Base-by-base conservation (phyloP, 2,888 invertebrate genomes). In the Latheticus oryzae region DNA sequence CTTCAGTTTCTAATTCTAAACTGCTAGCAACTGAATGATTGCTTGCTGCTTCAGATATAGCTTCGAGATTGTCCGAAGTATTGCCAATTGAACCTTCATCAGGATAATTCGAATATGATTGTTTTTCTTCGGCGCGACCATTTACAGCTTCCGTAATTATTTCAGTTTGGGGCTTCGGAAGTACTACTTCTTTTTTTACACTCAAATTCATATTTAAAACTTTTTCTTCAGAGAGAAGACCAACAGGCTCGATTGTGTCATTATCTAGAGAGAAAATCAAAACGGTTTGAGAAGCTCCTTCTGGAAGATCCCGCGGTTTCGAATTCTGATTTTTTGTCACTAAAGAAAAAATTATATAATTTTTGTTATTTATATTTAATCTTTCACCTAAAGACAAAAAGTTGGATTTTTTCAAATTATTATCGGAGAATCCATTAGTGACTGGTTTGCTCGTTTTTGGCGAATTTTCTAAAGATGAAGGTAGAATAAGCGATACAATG, bases 11-110 rank as follows among this genome's bases (percentile, higher is more conserved):
- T 52, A 95, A 80, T 73, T 95, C 95, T 30, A 95, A 81, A 30
- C 92, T 92, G 53, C 95, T 95, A 2, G 93, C 93, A 45, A 95
- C 95, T 65, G 95, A 95, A 79, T 95, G 95, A 79, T 95, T 95
- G 50, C 95, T 95, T 0, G 96, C 95, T 0, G 95, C 96, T 78
- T 97, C 97, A 1, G 95, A 96, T 15, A 96, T 93, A 0, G 93
- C 96, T 78, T 97, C 97, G 65, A 95, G 80, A 79, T 95, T 95
- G 76, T 97, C 96, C 2, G 95, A 95, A 0, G 93, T 90, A 73
- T 94, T 95, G 7, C 94, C 93, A 51, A 93, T 87, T 0, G 92
- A 95, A 12, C 94, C 95, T 77, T 96, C 96, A 72, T 96, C 96
- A 72, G 91, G 92, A 0, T 92, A 93, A 35, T 92, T 82, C 0